Conservation (phyloP, 2,888 invertebrate genomes). For the Eristalis tenax region DNA sequence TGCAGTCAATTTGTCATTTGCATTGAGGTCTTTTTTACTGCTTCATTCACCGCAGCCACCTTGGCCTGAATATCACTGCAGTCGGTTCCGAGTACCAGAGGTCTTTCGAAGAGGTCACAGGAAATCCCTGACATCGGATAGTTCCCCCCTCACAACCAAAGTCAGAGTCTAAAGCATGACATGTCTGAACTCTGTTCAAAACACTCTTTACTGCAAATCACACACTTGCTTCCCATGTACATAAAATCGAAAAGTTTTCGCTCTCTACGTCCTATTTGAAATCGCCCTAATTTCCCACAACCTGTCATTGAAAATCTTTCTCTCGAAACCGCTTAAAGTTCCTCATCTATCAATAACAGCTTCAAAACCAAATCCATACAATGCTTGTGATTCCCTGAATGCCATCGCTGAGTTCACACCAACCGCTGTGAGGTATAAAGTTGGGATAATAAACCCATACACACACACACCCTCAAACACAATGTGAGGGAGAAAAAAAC, state of each 20-base stretch:
- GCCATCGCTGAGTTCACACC: conserved; percentile 11
- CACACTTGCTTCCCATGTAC: no score
- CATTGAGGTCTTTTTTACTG: no score
- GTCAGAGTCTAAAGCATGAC: no score
- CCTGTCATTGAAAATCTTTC: neutral
- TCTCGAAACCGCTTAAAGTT: conserved; percentile 25
- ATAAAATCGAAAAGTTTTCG: neutral
- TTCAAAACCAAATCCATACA: conserved; percentile 12
- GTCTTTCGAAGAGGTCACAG: no score
- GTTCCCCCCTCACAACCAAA: no score
- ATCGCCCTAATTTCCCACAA: neutral
- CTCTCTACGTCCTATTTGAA: neutral
- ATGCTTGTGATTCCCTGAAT: conserved; percentile 21
- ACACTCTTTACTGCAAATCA: no score
- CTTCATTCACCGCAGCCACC: no score
- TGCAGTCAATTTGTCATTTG: no score
- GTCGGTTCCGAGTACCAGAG: no score
- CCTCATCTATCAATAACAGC: conserved; percentile 14
- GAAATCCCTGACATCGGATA: no score
- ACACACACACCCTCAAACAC: neutral
- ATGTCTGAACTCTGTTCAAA: no score
- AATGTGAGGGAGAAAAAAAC: conserved; percentile 20
- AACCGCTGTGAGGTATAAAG: neutral
- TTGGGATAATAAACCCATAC: neutral
- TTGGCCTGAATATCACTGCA: no score